A percentile compares a stretch with the other conserved stretches of the same genome.
These are phyloP conservation scores for Parascotia fuliginaria DNA, from an alignment of 2,888 invertebrate species.

Conservation along the genomic window DNA sequence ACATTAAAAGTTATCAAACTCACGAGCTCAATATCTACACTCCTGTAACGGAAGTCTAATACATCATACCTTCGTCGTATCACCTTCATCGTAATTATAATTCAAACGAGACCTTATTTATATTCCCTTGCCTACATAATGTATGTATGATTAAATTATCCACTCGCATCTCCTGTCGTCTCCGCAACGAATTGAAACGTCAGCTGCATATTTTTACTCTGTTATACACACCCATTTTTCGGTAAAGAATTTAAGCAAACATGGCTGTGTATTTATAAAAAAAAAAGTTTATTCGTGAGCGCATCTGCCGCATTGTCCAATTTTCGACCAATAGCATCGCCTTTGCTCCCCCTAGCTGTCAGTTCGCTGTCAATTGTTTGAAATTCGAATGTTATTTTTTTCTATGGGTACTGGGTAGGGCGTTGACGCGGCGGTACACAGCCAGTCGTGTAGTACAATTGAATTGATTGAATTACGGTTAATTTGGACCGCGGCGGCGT, in stretches of 20 bases:
- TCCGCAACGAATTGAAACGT: conserved; percentile 70
- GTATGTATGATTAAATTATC: conserved; percentile 59
- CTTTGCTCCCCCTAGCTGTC: conserved; percentile 83
- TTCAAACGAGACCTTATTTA: conserved; percentile 51
- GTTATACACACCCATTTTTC: conserved; percentile 61
- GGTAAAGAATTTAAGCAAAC: conserved; percentile 77
- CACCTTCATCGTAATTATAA: conserved; percentile 53
- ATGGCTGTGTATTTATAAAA: conserved; percentile 66
- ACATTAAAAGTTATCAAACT: conserved; percentile 31
- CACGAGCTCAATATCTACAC: conserved; percentile 35
- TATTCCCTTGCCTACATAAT: conserved; percentile 52
- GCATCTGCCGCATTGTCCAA: conserved; percentile 84
- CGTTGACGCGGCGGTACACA: conserved; percentile 79
- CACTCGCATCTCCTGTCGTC: conserved; percentile 70
- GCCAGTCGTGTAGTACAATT: conserved; percentile 79
- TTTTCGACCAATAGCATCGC: conserved; percentile 73
- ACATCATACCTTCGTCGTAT: conserved; percentile 59
- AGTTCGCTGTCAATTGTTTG: conserved; percentile 76
- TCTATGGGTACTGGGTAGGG: conserved; percentile 65
- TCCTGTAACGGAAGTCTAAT: conserved; percentile 56
- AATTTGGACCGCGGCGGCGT: conserved; percentile 65
- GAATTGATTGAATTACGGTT: conserved; percentile 82
- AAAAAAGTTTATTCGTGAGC: conserved; percentile 64
- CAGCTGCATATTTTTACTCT: conserved; percentile 63
- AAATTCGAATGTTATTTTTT: conserved; percentile 76